phyloP scores from a whole-genome alignment of 1,140 invertebrate species.

The Drosophila pruinosa region DNA sequence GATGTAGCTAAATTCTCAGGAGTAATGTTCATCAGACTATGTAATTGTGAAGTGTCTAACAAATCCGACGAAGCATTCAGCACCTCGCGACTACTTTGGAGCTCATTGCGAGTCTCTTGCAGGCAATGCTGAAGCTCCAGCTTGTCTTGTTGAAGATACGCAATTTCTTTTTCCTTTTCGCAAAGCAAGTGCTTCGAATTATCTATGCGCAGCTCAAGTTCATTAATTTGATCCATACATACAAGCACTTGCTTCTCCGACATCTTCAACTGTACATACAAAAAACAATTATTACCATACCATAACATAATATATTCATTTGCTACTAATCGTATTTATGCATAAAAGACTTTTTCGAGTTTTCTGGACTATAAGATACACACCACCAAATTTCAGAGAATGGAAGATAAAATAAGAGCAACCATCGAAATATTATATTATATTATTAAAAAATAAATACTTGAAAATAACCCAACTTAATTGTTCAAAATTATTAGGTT shows the following conservation, averaged over 20 bases:
- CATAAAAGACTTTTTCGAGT: too few species aligned
- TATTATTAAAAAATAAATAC: too few species aligned
- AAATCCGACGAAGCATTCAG: conserved; percentile 62
- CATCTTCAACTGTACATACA: conserved; percentile 32
- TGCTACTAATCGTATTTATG: too few species aligned
- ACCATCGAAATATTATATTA: too few species aligned
- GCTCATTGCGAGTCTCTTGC: conserved; percentile 56
- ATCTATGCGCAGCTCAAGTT: conserved; percentile 46
- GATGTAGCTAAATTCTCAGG: conserved; percentile 71
- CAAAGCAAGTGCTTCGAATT: not conserved
- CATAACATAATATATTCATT: too few species aligned
- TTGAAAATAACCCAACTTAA: too few species aligned
- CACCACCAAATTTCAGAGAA: too few species aligned
- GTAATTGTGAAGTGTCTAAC: conserved; percentile 52
- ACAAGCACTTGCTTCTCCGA: conserved; percentile 35
- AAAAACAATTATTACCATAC: not conserved
- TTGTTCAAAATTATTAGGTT: too few species aligned
- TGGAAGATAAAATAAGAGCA: too few species aligned
- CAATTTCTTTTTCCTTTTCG: conserved; percentile 27
- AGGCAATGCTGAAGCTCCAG: conserved; percentile 64
- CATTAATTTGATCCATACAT: conserved; percentile 47
- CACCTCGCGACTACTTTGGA: conserved; percentile 43
- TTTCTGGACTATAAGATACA: too few species aligned
- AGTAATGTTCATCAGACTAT: conserved; percentile 34
- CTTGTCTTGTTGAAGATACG: conserved; percentile 47